Conservation (phyloP, 2,888 invertebrate species). For the Monochamus alternatus region DNA sequence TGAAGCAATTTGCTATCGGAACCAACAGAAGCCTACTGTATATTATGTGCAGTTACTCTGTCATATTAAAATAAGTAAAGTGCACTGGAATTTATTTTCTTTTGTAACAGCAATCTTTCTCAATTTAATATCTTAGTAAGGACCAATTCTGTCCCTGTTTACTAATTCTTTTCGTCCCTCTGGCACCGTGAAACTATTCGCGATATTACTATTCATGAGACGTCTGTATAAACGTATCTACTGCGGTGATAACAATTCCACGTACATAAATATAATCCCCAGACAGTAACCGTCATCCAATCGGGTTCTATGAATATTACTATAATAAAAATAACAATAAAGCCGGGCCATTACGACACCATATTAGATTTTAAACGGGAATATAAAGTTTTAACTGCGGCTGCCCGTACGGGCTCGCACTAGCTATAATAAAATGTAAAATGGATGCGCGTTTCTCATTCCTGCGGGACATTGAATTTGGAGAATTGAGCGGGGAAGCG, state of each 20-base stretch:
- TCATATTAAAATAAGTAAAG: too few relatives aligned
- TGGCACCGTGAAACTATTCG: background rate
- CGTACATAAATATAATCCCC: slow-evolving; percentile 33
- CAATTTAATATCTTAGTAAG: too few relatives aligned
- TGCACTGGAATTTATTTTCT: too few relatives aligned
- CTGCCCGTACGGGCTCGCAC: slow-evolving; percentile 16
- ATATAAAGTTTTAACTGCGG: slow-evolving; percentile 41
- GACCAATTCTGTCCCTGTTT: too few relatives aligned
- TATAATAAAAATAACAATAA: slow-evolving; percentile 48
- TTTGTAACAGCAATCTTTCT: too few relatives aligned
- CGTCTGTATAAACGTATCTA: background rate
- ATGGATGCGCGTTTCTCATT: slow-evolving; percentile 21
- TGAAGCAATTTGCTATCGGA: too few relatives aligned
- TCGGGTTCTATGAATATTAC: slow-evolving; percentile 35
- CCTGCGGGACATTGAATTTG: slow-evolving; percentile 18
- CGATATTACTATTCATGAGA: background rate
- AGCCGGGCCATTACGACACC: slow-evolving; percentile 40
- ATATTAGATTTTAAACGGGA: slow-evolving; percentile 44
- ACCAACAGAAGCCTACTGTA: too few relatives aligned
- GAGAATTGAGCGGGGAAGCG: slow-evolving; percentile 12
- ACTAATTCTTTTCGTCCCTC: too few relatives aligned
- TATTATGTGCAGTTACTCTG: too few relatives aligned
- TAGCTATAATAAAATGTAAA: slow-evolving; percentile 32
- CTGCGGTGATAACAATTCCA: slow-evolving; percentile 7
- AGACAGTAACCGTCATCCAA: slow-evolving; percentile 15